phyloP scores from a whole-genome alignment of 2,888 invertebrate genomes.

The Drosophila mimica region DNA sequence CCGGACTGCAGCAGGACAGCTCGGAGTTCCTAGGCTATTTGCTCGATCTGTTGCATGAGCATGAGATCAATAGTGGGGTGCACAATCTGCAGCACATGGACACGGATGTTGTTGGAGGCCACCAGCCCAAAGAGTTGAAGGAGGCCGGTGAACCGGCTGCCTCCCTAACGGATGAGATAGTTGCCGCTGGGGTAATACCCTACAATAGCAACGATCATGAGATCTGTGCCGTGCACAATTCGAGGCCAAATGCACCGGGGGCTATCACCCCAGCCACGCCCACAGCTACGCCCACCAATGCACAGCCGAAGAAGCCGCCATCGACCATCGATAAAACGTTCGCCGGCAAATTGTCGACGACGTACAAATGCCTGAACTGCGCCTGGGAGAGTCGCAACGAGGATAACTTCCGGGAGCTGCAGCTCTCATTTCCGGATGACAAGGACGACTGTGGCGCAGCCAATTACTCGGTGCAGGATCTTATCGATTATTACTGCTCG shows the following conservation, averaged over 20 bases:
- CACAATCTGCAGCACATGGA: conserved; percentile 39
- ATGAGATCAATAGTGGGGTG: conserved; percentile 86
- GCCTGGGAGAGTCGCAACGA: conserved; percentile 89
- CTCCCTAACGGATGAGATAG: conserved; percentile 50
- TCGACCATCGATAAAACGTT: conserved; percentile 88
- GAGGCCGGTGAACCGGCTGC: conserved; percentile 3
- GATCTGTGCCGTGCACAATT: conserved; percentile 36
- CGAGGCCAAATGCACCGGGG: conserved; percentile 23
- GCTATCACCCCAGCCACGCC: conserved; percentile 31
- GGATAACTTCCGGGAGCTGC: conserved; percentile 93
- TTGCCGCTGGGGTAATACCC: conserved; percentile 63
- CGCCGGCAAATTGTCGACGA: conserved; percentile 91
- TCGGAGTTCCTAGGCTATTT: conserved; percentile 92
- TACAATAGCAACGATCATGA: conserved; percentile 61
- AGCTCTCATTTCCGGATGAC: conserved; percentile 90
- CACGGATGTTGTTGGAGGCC: not conserved
- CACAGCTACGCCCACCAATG: conserved; percentile 52
- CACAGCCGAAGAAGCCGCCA: conserved; percentile 41
- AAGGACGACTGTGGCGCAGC: conserved; percentile 83
- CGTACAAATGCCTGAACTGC: conserved; percentile 91
- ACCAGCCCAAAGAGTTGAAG: conserved; percentile 22
- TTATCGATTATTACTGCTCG: conserved; percentile 91
- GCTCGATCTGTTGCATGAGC: conserved; percentile 88
- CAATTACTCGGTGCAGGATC: conserved; percentile 89
- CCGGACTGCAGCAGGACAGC: conserved; percentile 94